phyloP scores from a whole-genome alignment of 2,113 vertebrate species.

The Macrotus californicus region DNA sequence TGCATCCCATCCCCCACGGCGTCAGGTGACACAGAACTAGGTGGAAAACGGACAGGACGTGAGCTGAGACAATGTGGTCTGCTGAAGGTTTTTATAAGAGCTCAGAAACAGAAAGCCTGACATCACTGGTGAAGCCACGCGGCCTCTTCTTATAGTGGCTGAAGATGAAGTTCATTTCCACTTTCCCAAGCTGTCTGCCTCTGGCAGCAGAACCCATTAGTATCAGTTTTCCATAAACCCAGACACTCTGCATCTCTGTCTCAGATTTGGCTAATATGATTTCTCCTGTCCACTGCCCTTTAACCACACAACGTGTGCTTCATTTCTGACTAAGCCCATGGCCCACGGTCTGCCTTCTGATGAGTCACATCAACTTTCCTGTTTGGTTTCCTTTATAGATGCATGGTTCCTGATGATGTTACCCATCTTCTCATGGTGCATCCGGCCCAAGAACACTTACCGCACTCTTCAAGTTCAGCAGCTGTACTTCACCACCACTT shows the following conservation, averaged over 20 bases:
- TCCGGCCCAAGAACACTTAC: constrained; percentile 70
- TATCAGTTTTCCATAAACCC: neutral
- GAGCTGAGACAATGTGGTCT: neutral
- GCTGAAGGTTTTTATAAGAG: neutral
- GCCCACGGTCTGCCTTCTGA: constrained; percentile 55
- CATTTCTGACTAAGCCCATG: constrained; percentile 32
- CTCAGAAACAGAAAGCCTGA: neutral
- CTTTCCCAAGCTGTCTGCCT: neutral
- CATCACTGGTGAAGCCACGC: neutral
- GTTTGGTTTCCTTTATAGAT: constrained; percentile 77
- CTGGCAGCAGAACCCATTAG: neutral
- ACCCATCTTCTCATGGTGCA: constrained; percentile 67
- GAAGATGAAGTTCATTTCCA: neutral
- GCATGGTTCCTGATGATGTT: constrained; percentile 68
- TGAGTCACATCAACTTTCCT: constrained; percentile 78
- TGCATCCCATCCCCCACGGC: neutral
- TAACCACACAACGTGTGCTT: neutral
- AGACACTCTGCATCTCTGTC: fast-evolving
- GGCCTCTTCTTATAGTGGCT: neutral
- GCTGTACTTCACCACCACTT: constrained; percentile 27
- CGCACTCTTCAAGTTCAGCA: constrained; percentile 30
- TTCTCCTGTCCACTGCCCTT: neutral
- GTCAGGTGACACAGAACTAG: neutral
- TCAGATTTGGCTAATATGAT: neutral
- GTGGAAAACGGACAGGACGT: neutral